Evolutionary conservation across 2,113 vertebrate species (phyloP).

Genomic region (Cygnus atratus): DNA sequence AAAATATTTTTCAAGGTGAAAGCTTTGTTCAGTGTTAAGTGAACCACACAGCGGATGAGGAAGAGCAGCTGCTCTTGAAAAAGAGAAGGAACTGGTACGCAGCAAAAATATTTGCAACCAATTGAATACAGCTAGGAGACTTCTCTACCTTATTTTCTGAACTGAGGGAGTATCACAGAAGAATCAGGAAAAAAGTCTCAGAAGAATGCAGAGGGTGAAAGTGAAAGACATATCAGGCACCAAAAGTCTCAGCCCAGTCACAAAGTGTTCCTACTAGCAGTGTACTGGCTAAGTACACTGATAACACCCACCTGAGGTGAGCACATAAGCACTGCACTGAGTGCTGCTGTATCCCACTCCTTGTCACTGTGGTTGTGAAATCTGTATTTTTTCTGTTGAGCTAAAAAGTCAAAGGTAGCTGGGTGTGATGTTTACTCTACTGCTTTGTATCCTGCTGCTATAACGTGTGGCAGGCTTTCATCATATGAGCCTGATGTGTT

Average conservation of each 20-base stretch:
- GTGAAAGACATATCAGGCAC: neutral
- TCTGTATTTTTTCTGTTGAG: neutral
- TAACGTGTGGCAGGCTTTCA: neutral
- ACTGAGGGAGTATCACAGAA: neutral
- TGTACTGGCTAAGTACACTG: neutral
- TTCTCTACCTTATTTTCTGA: neutral
- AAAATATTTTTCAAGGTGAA: neutral
- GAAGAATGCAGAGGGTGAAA: neutral
- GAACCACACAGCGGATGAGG: neutral
- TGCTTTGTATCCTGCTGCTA: neutral
- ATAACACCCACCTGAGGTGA: accelerated
- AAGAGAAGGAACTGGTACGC: neutral
- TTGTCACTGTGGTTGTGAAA: neutral
- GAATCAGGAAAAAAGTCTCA: neutral
- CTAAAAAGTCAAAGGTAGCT: neutral
- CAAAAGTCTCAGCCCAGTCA: neutral
- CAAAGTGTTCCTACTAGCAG: neutral
- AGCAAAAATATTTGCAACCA: neutral
- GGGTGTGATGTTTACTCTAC: neutral
- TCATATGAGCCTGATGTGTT: neutral
- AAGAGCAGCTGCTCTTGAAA: neutral
- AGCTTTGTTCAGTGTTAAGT: neutral
- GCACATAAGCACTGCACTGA: accelerated
- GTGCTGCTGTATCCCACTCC: neutral
- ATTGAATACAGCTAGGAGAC: neutral